These are phyloP conservation scores for Coluber constrictor DNA, from an alignment of 2,797 vertebrate genomes.

Conservation along the genomic window DNA sequence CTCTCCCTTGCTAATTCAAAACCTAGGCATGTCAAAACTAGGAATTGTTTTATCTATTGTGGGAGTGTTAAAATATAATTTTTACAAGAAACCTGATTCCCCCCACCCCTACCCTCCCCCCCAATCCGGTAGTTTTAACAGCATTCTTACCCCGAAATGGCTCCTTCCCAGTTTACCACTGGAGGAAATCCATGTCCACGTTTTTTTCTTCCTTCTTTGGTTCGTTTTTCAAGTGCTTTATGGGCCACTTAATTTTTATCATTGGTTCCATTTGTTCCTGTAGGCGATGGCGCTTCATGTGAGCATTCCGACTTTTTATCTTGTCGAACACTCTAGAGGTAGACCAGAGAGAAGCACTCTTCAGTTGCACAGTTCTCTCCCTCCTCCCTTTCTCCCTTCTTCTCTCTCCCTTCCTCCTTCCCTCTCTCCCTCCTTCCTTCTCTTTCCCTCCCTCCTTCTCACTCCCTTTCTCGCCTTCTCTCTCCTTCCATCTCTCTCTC, in stretches of 20 bases:
- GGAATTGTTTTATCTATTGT: not conserved
- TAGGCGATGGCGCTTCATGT: constrained; percentile 73
- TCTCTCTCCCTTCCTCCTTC: too few relatives aligned
- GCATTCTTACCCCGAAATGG: not conserved
- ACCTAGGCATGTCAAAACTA: not conserved
- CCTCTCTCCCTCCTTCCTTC: too few relatives aligned
- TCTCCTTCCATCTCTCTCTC: too few relatives aligned
- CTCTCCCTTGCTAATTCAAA: not conserved
- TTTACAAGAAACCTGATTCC: not conserved
- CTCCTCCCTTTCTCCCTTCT: too few relatives aligned
- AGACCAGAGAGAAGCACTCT: not conserved
- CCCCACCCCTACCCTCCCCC: too few relatives aligned
- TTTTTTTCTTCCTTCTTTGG: constrained; percentile 50
- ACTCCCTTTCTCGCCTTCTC: too few relatives aligned
- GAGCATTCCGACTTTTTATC: constrained; percentile 72
- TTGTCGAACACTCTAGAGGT: constrained; percentile 68
- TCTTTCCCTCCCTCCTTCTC: too few relatives aligned
- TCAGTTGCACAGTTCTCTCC: not conserved
- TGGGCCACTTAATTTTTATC: constrained; percentile 57
- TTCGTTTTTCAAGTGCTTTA: constrained; percentile 45
- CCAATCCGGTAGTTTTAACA: not conserved
- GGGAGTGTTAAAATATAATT: not conserved
- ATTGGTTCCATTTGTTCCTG: constrained; percentile 61
- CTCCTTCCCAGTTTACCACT: constrained; percentile 23
- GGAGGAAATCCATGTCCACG: not conserved